These are phyloP conservation scores for Pentalonia nigronervosa DNA, from an alignment of 1,140 invertebrate genomes.

Conservation along the genomic window DNA sequence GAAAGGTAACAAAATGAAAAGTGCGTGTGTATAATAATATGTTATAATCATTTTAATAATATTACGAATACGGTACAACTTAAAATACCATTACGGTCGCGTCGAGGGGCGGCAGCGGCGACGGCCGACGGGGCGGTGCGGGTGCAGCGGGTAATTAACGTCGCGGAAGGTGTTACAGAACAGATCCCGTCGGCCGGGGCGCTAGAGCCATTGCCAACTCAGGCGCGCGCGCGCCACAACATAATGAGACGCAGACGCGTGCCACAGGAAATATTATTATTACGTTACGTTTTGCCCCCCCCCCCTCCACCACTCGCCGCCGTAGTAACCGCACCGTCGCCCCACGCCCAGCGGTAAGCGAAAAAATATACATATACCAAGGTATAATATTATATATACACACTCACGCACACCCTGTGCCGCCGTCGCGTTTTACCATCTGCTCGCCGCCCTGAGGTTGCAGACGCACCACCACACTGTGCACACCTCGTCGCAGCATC, in stretches of 20 bases:
- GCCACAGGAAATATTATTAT: slow-evolving; percentile 58
- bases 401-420: not conserved
- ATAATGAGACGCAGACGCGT: slow-evolving; percentile 58
- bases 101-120: not conserved
- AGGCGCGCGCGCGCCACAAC: not conserved
- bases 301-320: not conserved
- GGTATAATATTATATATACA: not conserved
- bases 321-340: not conserved
- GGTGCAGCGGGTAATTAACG: slow-evolving; percentile 34
- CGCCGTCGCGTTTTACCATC: slow-evolving; percentile 44
- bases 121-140: not conserved
- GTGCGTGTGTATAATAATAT: too few species aligned
- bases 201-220: not conserved
- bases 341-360: not conserved
- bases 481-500: not conserved
- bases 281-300: slow-evolving; percentile 25
- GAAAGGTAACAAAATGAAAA: too few species aligned
- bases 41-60: too few species aligned
- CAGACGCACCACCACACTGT: not conserved
- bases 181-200: slow-evolving; percentile 27
- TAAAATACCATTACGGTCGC: slow-evolving; percentile 18
- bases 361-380: slow-evolving; percentile 2
- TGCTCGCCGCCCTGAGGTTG: slow-evolving; percentile 42
- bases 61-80: too few species aligned
- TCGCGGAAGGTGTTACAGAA: slow-evolving; percentile 17